Evolutionary conservation across 1,140 invertebrate genomes (phyloP).

Genomic region (Drosophila subpulchrella): DNA sequence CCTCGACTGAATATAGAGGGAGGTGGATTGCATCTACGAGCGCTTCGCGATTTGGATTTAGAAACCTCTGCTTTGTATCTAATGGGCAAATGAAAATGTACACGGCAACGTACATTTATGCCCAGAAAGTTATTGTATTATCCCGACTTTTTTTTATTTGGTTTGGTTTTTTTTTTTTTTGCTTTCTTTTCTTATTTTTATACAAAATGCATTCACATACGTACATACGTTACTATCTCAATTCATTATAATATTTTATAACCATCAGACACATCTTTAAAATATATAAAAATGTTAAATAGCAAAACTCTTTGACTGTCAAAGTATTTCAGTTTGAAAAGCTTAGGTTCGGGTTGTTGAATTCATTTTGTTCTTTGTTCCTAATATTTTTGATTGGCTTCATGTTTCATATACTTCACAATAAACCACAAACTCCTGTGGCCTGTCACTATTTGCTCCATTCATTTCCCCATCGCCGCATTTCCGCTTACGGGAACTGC

Average conservation of each 20-base stretch:
- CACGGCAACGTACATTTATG: constrained; percentile 22
- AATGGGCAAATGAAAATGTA: constrained; percentile 18
- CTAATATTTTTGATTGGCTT: constrained; percentile 19
- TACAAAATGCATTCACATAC: constrained; percentile 44
- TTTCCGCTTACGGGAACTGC: constrained; percentile 69
- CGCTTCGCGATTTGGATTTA: constrained; percentile 9
- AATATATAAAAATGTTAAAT: constrained; percentile 25
- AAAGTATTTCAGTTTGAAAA: constrained; percentile 4
- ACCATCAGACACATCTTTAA: constrained; percentile 34
- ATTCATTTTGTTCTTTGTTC: constrained; percentile 4
- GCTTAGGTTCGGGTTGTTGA: background rate
- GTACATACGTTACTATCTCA: constrained; percentile 26
- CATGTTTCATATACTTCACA: background rate
- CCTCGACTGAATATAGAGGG: background rate
- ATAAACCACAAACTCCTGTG: constrained; percentile 13
- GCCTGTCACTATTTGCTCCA: constrained; percentile 11
- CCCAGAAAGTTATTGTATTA: constrained; percentile 29
- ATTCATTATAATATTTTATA: constrained; percentile 34
- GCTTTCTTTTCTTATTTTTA: background rate
- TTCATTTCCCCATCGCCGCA: background rate
- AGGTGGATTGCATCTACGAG: constrained; percentile 1
- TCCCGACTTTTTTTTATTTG: constrained; percentile 4
- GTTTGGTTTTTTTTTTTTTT: background rate
- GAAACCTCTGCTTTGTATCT: constrained; percentile 35
- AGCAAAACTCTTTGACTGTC: constrained; percentile 31